Percentiles rank a stretch among this genome's conserved stretches.
Conservation (phyloP, 53 echinoderm and acorn worm species). For the Apostichopus leukothele region DNA sequence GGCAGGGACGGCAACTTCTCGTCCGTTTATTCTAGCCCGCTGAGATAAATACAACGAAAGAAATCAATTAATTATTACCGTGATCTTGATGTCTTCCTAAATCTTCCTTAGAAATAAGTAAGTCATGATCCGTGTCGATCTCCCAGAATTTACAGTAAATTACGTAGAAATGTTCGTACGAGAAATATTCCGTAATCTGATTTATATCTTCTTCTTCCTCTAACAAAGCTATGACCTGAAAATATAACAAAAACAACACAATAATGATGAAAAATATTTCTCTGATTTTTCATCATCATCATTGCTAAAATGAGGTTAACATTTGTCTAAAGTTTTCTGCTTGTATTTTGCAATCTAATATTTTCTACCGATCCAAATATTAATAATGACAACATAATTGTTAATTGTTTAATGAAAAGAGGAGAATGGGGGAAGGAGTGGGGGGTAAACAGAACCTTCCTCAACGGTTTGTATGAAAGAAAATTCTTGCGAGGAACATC, state of each 20-base stretch:
- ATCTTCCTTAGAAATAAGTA: slow-evolving; percentile 89
- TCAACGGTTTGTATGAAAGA: no score
- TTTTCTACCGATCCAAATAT: no score
- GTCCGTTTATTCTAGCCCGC: no score
- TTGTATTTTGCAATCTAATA: no score
- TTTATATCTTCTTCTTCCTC: slow-evolving; percentile 99
- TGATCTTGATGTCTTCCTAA: slow-evolving; percentile 88
- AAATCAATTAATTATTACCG: slow-evolving; percentile 50
- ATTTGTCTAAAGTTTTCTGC: no score
- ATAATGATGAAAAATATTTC: neutral
- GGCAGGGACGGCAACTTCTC: no score
- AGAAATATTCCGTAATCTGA: slow-evolving; percentile 95
- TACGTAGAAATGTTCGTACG: slow-evolving; percentile 98
- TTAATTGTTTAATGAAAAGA: no score
- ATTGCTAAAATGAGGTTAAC: neutral
- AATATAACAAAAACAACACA: neutral
- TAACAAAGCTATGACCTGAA: slow-evolving; percentile 77
- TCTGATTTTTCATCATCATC: neutral
- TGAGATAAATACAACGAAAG: no score
- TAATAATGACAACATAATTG: no score
- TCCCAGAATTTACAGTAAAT: slow-evolving; percentile 99
- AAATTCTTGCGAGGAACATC: no score
- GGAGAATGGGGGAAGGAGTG: no score
- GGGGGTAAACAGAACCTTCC: no score
- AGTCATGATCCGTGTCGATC: slow-evolving; percentile 90